These are phyloP conservation scores for Seladonia tumulorum DNA, from an alignment of 2,888 invertebrate species.

Conservation along the genomic window DNA sequence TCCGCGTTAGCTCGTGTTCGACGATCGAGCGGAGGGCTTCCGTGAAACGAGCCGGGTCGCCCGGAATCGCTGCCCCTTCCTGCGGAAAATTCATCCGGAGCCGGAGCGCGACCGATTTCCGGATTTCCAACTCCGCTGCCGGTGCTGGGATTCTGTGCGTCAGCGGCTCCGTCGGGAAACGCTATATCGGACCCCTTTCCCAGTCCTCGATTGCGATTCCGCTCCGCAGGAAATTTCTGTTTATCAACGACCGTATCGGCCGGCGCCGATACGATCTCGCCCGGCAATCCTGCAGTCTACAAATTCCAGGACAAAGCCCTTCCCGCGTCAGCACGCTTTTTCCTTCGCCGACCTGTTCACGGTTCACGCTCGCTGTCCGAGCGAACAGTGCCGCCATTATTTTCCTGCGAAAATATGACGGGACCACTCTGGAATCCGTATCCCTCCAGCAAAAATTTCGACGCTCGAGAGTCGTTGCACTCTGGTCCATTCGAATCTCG, in stretches of 20 bases:
- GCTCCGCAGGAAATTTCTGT: conserved; percentile 5
- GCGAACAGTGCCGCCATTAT: neutral
- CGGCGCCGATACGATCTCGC: neutral
- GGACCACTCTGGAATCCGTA: neutral
- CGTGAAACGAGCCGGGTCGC: conserved; percentile 10
- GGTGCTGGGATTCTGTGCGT: neutral
- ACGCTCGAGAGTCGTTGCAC: neutral
- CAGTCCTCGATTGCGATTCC: neutral
- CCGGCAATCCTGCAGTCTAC: neutral
- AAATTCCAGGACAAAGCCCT: neutral
- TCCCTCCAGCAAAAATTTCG: neutral
- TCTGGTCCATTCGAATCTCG: no score
- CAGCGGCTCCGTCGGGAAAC: neutral
- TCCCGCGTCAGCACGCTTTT: neutral
- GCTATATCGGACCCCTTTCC: neutral
- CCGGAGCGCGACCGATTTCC: neutral
- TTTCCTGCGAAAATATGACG: neutral
- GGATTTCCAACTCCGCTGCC: neutral
- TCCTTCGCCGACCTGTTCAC: neutral
- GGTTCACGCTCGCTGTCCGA: neutral
- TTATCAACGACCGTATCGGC: neutral
- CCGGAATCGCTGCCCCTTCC: conserved; percentile 6
- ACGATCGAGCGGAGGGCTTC: conserved; percentile 18
- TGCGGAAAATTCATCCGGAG: neutral
- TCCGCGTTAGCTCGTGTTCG: conserved; percentile 38